Evolutionary conservation across 2,888 invertebrate species (phyloP), one percentile per base, ranked within the genome.

Genomic region (Nowickia ferox): DNA sequence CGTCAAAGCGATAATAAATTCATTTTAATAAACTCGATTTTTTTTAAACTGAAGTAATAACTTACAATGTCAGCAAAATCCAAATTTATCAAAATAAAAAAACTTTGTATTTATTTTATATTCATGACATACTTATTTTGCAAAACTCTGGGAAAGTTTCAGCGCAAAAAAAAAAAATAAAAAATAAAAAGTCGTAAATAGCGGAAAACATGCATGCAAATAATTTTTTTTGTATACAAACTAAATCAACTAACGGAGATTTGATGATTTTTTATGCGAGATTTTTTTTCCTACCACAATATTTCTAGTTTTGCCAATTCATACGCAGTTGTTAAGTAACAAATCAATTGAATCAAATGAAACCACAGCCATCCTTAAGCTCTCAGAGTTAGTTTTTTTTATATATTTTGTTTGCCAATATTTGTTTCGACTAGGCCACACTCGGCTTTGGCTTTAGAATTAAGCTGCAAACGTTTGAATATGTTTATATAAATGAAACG

Each of bases 281-380:
- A 13, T 61, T 68, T 78, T 38, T 59, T 48, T 71, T 63, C n/a
- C 22, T 57, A 55, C 19, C 22, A 15, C 22, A 55, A 19, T 66
- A 65, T 66, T 66, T 84, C 19, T 42, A 68, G 71, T 72, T 59
- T 44, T 55, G 46, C 66, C 22, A 71, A 71, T 42, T 71, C 51
- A 51, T 55, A 83, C 65, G 71, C 79, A 75, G 19, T 76, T 71
- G 44, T 66, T 38, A 74, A 59, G 74, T 38, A 63, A 79, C 86
- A 86, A 86, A 71, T 86, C 77, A 82, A 77, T 82, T 69, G 72
- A 78, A 82, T 77, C 75, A 78, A 82, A 69, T 69, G 76, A 82
- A 75, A 53, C 86, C 83, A 74, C 72, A 72, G 63, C 74, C 76
- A 65, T 79, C 17, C 57, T 6, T 13, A 53, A 69, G 40, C 17